phyloP scores from a whole-genome alignment of 2,113 vertebrate species.

The Leiothrix lutea region DNA sequence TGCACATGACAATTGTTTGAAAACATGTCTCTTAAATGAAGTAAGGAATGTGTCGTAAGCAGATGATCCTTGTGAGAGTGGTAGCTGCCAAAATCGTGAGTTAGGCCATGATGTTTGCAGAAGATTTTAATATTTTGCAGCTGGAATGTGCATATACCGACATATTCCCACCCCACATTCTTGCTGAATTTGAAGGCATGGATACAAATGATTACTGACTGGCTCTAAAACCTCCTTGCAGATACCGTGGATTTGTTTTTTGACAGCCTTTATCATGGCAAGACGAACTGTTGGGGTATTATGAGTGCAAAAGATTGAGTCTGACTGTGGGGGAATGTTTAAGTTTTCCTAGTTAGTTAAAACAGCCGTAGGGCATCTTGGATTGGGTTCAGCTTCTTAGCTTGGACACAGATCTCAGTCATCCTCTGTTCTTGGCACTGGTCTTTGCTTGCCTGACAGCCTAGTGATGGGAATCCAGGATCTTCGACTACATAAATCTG shows the following conservation, averaged over 20 bases:
- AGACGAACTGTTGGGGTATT: not conserved
- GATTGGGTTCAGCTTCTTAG: not conserved
- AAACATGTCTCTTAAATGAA: constrained; percentile 24
- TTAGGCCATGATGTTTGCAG: constrained; percentile 9
- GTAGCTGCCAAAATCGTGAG: constrained; percentile 38
- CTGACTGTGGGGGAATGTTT: constrained; percentile 11
- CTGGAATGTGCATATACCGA: not conserved
- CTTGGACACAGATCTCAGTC: constrained; percentile 24
- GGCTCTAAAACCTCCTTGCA: constrained; percentile 10
- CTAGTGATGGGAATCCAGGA: constrained; percentile 2
- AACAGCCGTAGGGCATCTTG: constrained; percentile 44
- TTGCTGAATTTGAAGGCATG: not conserved
- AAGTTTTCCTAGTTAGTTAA: constrained; percentile 34
- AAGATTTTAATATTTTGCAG: constrained; percentile 51
- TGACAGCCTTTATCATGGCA: constrained; percentile 32
- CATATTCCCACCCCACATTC: not conserved
- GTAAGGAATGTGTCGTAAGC: constrained; percentile 33
- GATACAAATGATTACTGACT: constrained; percentile 16
- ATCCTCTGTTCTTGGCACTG: constrained; percentile 15
- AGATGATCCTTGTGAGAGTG: constrained; percentile 1
- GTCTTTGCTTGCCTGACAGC: constrained; percentile 22
- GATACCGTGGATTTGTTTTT: not conserved
- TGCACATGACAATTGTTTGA: constrained; percentile 17
- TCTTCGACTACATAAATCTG: not conserved
- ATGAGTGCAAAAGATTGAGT: not conserved